Evolutionary conservation across 2,113 vertebrate genomes (phyloP).

Genomic region (Ginglymostoma cirratum): DNA sequence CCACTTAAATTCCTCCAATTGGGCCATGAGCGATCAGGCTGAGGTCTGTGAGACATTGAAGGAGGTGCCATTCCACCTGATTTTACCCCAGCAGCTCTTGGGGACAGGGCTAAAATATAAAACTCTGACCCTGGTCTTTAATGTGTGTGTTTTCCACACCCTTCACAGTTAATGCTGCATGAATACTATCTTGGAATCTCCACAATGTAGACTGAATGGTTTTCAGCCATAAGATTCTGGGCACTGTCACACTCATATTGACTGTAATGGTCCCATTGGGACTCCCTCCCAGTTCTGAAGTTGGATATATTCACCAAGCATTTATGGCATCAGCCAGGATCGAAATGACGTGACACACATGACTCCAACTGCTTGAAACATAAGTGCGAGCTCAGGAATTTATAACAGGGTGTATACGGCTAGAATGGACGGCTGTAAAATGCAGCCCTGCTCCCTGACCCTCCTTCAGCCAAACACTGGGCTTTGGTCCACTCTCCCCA

Average conservation of each 20-base stretch:
- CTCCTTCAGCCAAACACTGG: neutral
- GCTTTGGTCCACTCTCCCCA: neutral
- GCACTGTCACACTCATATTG: neutral
- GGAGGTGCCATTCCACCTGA: no score
- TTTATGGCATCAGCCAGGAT: neutral
- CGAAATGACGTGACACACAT: neutral
- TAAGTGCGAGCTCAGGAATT: neutral
- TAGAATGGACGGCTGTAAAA: neutral
- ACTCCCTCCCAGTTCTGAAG: neutral
- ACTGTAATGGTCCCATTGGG: neutral
- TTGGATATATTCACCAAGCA: neutral
- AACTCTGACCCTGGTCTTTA: neutral
- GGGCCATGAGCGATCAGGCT: no score
- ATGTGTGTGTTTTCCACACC: neutral
- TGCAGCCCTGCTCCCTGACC: neutral
- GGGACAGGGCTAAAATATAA: no score
- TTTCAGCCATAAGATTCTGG: neutral
- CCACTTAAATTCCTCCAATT: no score
- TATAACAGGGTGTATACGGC: neutral
- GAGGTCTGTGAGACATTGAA: no score
- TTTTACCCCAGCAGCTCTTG: no score
- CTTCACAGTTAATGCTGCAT: neutral
- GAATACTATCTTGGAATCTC: neutral
- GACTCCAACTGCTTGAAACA: no score
- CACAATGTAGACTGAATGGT: neutral